Evolutionary conservation across 2,888 invertebrate species (phyloP), one percentile per base, ranked within the genome.

Genomic region (Agrochola lota): DNA sequence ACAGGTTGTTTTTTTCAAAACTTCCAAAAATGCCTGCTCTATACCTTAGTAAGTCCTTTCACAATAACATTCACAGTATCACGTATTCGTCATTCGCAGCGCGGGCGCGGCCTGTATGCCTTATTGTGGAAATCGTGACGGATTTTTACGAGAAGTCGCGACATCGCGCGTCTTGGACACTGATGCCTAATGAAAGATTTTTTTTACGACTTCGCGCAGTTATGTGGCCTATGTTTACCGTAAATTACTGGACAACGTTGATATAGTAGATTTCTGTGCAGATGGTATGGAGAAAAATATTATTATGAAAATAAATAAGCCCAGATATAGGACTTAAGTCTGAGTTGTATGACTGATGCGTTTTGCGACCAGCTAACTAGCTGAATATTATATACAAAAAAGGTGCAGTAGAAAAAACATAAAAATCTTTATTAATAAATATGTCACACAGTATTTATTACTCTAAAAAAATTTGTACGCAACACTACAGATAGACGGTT

Each of bases 71-170:
- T 88, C 89, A 83, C 85, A 90, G 91, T 86, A 92, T 94, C 95
- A 95, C 95, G 95, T 95, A 92, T 90, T 85, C 91, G 90, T 92
- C 94, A 95, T 95, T 94, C 92, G 90, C 90, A 89, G 90, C 85
- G 89, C 91, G 90, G 91, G 92, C 91, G 91, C 91, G 90, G 91
- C 90, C 90, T 85, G 87, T 92, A 91, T 93, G 92, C 92, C 94
- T 94, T 95, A 95, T 94, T 94, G 93, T 89, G 87, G 87, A 88
- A 88, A 88, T 91, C 93, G 92, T 91, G 93, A 90, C 91, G 93
- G 93, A 94, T 94, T 94, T 94, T 94, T 95, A 95, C 94, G 95
- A 95, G 88, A 92, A 91, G 85, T 91, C 92, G 91, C 92, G 92
- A 87, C 71, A 79, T 86, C 70, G 23, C 78, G 73, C 83, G 80